A percentile compares a stretch with the other conserved stretches of the same genome.
These are phyloP conservation scores for Prorops nasuta DNA, from an alignment of 1,140 invertebrate species.

Conservation along the genomic window DNA sequence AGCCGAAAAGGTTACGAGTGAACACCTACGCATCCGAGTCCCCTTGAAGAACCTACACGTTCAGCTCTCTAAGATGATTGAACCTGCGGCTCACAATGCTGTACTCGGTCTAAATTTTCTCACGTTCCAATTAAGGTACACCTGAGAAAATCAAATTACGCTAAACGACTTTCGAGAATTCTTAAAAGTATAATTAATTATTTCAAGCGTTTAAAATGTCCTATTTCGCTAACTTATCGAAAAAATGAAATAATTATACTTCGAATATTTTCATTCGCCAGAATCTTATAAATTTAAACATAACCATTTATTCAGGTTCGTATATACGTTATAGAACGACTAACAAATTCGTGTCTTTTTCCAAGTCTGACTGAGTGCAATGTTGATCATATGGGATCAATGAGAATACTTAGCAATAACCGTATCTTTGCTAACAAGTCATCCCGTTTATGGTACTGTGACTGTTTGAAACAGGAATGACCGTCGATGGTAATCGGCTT, in stretches of 20 bases:
- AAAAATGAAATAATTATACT: no score
- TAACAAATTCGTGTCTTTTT: not conserved
- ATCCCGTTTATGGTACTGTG: constrained; percentile 34
- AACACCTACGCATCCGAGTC: constrained; percentile 23
- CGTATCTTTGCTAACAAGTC: constrained; percentile 21
- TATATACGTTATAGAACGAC: not conserved
- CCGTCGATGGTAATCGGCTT: constrained; percentile 25
- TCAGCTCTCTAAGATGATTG: constrained; percentile 10
- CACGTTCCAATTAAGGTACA: constrained; percentile 19
- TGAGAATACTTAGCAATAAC: not conserved
- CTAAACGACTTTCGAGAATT: not conserved
- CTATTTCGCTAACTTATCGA: not conserved
- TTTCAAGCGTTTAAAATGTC: not conserved
- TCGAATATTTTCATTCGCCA: no score
- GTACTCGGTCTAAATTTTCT: constrained; percentile 19
- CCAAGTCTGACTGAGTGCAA: not conserved
- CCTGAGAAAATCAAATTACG: not conserved
- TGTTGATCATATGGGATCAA: not conserved
- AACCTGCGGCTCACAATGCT: not conserved
- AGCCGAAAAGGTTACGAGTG: constrained; percentile 1
- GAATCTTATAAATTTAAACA: no score
- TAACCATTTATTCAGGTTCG: not conserved
- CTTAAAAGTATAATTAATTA: not conserved
- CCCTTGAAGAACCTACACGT: not conserved
- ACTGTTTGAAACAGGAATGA: constrained; percentile 25